Evolutionary conservation across 2,113 vertebrate species (phyloP).

Genomic region (Alosa alosa): DNA sequence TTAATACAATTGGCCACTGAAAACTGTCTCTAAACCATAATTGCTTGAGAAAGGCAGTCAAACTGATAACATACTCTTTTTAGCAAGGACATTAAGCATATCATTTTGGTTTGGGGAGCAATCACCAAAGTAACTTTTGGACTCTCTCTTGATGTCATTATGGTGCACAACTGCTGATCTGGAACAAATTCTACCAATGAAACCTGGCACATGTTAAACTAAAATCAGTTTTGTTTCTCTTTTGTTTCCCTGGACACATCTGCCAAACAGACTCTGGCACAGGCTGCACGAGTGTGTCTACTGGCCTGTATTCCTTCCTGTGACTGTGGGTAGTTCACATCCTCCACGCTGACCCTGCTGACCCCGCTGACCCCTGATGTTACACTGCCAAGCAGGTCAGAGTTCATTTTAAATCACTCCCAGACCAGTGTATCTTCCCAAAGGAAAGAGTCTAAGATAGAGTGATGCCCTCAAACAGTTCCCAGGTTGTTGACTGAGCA

Average conservation of each 20-base stretch:
- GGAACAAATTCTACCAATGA: background rate
- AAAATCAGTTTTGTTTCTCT: background rate
- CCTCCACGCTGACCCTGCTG: slow-evolving; percentile 63
- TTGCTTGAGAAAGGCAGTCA: background rate
- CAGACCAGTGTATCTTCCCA: slow-evolving; percentile 53
- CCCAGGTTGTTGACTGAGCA: background rate
- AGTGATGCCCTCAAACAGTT: background rate
- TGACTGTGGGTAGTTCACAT: slow-evolving; percentile 39
- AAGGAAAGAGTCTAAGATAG: background rate
- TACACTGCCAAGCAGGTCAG: slow-evolving; percentile 62
- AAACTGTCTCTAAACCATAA: background rate
- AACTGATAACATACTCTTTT: no score
- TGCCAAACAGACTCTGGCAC: background rate
- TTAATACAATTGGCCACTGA: background rate
- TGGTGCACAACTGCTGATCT: background rate
- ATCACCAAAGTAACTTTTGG: background rate
- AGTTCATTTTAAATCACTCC: slow-evolving; percentile 64
- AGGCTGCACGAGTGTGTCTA: background rate
- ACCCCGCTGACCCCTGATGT: slow-evolving; percentile 62
- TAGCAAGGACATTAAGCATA: background rate
- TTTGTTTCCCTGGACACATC: background rate
- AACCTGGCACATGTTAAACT: background rate
- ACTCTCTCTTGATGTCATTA: background rate
- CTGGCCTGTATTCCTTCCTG: slow-evolving; percentile 17
- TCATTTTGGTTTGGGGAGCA: background rate